These are phyloP conservation scores for Solenopsis fugax DNA, from an alignment of 1,140 invertebrate genomes.

Conservation along the genomic window DNA sequence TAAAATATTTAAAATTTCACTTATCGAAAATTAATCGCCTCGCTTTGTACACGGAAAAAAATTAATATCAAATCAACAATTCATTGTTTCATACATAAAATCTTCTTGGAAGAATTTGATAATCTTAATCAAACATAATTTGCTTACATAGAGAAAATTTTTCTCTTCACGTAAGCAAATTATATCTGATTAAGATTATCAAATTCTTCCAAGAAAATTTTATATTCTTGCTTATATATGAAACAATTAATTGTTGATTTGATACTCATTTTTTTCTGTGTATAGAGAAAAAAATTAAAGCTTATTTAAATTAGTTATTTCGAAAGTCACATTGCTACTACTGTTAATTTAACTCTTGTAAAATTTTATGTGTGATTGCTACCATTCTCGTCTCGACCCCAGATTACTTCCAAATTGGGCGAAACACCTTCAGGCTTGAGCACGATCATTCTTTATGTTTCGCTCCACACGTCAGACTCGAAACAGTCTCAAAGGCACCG, in stretches of 20 bases:
- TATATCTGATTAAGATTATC: too few relatives aligned
- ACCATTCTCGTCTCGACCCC: neutral
- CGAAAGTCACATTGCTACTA: neutral
- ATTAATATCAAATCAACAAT: too few relatives aligned
- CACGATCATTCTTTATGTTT: conserved; percentile 8
- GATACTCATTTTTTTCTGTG: too few relatives aligned
- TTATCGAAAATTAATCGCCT: neutral
- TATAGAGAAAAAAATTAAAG: neutral
- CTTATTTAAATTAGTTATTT: neutral
- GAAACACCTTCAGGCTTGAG: neutral
- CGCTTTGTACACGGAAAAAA: too few relatives aligned
- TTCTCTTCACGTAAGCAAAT: too few relatives aligned
- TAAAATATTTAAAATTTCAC: neutral
- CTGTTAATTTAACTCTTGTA: neutral
- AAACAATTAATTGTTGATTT: too few relatives aligned
- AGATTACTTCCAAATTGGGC: conserved; percentile 14
- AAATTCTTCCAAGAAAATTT: too few relatives aligned
- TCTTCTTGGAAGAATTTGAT: too few relatives aligned
- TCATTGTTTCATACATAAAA: too few relatives aligned
- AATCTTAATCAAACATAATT: too few relatives aligned
- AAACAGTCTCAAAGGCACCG: conserved; percentile 1
- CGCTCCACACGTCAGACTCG: neutral
- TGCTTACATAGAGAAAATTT: too few relatives aligned
- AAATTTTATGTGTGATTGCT: neutral
- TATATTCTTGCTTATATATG: too few relatives aligned